These are phyloP conservation scores for Cheilosia soror DNA, from an alignment of 2,888 invertebrate genomes.

Conservation along the genomic window DNA sequence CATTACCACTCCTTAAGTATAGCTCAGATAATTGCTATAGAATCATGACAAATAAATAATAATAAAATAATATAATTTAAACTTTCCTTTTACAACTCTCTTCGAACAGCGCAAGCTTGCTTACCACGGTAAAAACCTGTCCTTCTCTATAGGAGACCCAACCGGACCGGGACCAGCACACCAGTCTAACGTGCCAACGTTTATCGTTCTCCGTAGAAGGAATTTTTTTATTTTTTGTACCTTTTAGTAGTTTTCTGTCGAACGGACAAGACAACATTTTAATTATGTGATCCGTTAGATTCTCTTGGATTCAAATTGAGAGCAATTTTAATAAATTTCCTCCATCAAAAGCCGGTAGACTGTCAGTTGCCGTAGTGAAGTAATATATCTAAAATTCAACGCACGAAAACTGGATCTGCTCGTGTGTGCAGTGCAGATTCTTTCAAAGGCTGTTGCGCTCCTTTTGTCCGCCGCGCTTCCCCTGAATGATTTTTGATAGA, in stretches of 20 bases:
- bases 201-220: slow-evolving; percentile 37
- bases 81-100: slow-evolving; percentile 48
- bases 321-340: slow-evolving; percentile 70
- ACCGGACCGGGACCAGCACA: background rate
- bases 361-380: slow-evolving; percentile 19
- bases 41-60: slow-evolving; percentile 62
- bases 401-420: slow-evolving; percentile 54
- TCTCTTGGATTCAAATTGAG: slow-evolving; percentile 38
- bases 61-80: slow-evolving; percentile 35
- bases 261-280: slow-evolving; percentile 67
- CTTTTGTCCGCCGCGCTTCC: slow-evolving; percentile 1
- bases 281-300: slow-evolving; percentile 68
- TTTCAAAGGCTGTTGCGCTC: slow-evolving; percentile 17
- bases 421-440: slow-evolving; percentile 5
- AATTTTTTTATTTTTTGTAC: slow-evolving; percentile 1
- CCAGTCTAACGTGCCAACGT: slow-evolving; percentile 33
- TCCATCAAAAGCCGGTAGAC: slow-evolving; percentile 36
- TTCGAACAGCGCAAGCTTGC: slow-evolving; percentile 1
- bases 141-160: slow-evolving; percentile 15
- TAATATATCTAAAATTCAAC: slow-evolving; percentile 4
- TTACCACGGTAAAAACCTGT: slow-evolving; percentile 37
- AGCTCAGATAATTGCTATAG: slow-evolving; percentile 47
- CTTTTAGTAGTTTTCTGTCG: slow-evolving; percentile 5
- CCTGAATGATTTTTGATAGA: slow-evolving; percentile 19
- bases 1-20: slow-evolving; percentile 64